These are phyloP conservation scores for Sylvietta virens DNA, from an alignment of 2,113 vertebrate species.

Conservation along the genomic window DNA sequence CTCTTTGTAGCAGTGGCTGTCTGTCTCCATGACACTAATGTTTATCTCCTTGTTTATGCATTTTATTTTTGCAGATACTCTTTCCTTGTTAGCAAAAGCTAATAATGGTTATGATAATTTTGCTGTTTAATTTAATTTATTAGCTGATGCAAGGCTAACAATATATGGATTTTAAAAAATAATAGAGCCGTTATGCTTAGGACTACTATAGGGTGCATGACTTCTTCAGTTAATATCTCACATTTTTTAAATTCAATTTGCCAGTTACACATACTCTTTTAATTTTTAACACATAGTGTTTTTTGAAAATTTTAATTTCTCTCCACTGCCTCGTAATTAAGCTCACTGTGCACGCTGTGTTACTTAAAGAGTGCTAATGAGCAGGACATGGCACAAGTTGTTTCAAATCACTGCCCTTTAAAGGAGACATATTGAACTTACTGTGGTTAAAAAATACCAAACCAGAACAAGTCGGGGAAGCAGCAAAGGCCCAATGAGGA, in stretches of 20 bases:
- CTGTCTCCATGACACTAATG: accelerated
- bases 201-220: neutral
- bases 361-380: neutral
- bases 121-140: neutral
- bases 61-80: neutral
- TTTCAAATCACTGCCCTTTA: neutral
- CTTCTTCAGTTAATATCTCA: neutral
- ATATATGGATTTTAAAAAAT: neutral
- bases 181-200: neutral
- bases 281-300: neutral
- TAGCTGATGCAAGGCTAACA: neutral
- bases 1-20: neutral
- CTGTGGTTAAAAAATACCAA: neutral
- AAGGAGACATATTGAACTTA: neutral
- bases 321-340: neutral
- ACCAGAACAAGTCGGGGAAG: neutral
- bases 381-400: neutral
- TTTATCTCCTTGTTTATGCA: neutral
- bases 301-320: neutral
- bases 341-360: neutral
- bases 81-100: neutral
- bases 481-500: neutral
- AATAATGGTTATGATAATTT: neutral
- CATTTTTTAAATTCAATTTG: neutral
- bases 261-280: neutral